Base-by-base conservation (phyloP, 1,140 invertebrate species). In the Drosophila erecta region DNA sequence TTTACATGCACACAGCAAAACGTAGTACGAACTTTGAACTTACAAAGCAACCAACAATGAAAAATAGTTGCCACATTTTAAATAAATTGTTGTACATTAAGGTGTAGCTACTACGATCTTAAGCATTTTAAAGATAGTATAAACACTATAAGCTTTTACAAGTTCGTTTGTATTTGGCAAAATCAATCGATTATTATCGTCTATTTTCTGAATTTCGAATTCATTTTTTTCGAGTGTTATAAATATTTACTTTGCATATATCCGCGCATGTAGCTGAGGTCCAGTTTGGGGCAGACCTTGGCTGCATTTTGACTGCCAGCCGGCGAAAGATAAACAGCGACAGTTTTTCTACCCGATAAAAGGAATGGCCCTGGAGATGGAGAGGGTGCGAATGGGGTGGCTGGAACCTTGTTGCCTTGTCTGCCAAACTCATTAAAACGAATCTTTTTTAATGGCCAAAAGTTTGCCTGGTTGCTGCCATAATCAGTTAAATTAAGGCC, bases 381-480 rank as follows among this genome's bases (percentile, higher is more conserved):
- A 38, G 15, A 11, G 43, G 17, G 33, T 30, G 49, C 30, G 5
- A 58, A 38, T 38, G 61, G 61, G 40, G 6, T n/a, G 22, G 10
- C 11, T 41, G 35, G 20, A 51, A 51, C 72, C 73, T 73, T 84
- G 80, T 70, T 56, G 78, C 49, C 78, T 72, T 64, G 62, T 65
- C 77, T 87, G 81, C 83, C 83, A 86, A 86, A 86, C 83, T 86
- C 83, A 86, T 86, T 86, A 86, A 86, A 86, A 86, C 79, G 83
- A 86, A 87, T 86, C 83, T 86, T 86, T 76, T 86, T 86, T 86
- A 86, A 86, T 86, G 83, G 83, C 76, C 83, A 87, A 86, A 86
- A 86, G 79, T 86, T 86, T 86, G 83, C 64, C 49, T 55, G 57
- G 67, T 59, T 81, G 67, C 74, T 81, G 81, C 79, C 83, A 86